A percentile compares a stretch with the other conserved stretches of the same genome.
These are phyloP conservation scores for Onychostoma macrolepis DNA, from an alignment of 2,113 vertebrate species.

Conservation along the genomic window DNA sequence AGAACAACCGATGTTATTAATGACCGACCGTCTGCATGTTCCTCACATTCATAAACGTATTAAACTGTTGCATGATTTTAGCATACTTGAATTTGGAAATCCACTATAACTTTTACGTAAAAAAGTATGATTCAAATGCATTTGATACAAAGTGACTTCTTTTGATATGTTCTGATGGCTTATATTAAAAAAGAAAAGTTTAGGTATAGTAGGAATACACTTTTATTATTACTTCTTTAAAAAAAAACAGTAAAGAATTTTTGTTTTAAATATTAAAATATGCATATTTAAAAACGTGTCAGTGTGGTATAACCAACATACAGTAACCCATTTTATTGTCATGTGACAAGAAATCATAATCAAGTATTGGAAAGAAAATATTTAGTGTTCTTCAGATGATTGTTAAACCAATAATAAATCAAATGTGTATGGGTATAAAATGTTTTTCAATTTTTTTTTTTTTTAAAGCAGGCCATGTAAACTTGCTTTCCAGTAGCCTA, in stretches of 20 bases:
- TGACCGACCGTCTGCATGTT: not conserved
- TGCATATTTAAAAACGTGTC: not conserved
- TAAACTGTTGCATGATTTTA: not conserved
- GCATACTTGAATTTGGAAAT: not conserved
- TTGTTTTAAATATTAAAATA: not conserved
- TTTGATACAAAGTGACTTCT: not conserved
- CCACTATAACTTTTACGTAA: not conserved
- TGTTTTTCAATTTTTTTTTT: not conserved
- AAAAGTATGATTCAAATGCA: not conserved
- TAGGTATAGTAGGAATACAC: not conserved
- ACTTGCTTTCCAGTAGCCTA: not conserved
- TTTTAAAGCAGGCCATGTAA: not conserved
- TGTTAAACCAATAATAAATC: not conserved
- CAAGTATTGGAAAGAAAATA: not conserved
- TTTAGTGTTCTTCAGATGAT: not conserved
- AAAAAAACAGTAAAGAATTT: not conserved
- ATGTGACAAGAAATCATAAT: not conserved
- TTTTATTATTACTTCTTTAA: not conserved
- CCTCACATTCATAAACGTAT: not conserved
- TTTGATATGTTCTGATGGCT: not conserved
- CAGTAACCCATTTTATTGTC: not conserved
- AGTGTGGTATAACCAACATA: not conserved
- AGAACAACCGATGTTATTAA: not conserved
- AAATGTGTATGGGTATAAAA: not conserved
- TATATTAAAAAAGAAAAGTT: not conserved